Evolutionary conservation across 2,888 invertebrate genomes (phyloP).

Genomic region (Drosophila quasianomalipes): DNA sequence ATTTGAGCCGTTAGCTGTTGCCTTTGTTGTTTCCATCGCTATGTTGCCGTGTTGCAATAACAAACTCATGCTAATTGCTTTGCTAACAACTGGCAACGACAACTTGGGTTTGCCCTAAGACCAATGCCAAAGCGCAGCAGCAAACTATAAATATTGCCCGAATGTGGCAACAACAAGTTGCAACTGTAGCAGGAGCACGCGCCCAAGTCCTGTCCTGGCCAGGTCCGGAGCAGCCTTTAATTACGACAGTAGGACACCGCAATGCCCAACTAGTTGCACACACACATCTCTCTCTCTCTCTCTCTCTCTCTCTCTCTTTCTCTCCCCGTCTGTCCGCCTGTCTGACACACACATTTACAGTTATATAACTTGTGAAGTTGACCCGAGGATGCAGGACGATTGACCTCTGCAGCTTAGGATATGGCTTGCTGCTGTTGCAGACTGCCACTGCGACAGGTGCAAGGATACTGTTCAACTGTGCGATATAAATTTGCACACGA

Average conservation of each 20-base stretch:
- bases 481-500: conserved; percentile 73
- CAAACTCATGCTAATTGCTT: conserved; percentile 81
- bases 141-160: conserved; percentile 74
- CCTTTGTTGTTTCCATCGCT: conserved; percentile 24
- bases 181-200: conserved; percentile 33
- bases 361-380: conserved; percentile 26
- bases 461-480: conserved; percentile 30
- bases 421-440: conserved; percentile 47
- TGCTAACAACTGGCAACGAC: conserved; percentile 75
- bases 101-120: conserved; percentile 61
- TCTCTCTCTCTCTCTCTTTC: too few species aligned
- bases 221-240: conserved; percentile 69
- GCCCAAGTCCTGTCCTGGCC: conserved; percentile 38
- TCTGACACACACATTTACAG: conserved; percentile 8
- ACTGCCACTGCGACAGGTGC: conserved; percentile 38
- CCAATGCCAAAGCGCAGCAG: conserved; percentile 54
- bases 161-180: conserved; percentile 44
- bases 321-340: not conserved
- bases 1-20: conserved; percentile 34
- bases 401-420: conserved; percentile 66
- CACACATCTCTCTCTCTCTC: conserved; percentile 23
- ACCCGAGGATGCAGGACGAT: conserved; percentile 62
- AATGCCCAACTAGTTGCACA: conserved; percentile 53
- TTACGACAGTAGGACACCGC: conserved; percentile 64
- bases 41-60: conserved; percentile 61